Percentiles rank a stretch among this genome's conserved stretches.
Evolutionary conservation across 2,888 invertebrate species (phyloP).

Genomic region (Thereva unica): DNA sequence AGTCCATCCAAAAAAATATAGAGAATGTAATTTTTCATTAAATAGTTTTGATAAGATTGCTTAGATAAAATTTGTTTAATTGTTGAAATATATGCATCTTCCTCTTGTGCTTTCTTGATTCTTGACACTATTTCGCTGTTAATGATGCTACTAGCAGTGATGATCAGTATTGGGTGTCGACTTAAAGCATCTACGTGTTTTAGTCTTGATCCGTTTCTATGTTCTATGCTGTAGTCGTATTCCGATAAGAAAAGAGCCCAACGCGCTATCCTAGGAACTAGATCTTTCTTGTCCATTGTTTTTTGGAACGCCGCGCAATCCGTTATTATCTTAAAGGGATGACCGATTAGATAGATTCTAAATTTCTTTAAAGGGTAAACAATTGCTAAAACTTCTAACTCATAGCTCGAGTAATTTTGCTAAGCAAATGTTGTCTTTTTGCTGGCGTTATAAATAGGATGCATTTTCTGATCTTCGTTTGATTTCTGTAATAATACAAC

Average conservation of each 20-base stretch:
- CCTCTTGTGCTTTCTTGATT: neutral
- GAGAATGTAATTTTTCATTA: no score
- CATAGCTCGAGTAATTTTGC: constrained; percentile 47
- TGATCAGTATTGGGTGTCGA: constrained; percentile 36
- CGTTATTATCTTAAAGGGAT: constrained; percentile 46
- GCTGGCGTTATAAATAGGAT: constrained; percentile 44
- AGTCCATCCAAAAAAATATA: no score
- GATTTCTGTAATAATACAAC: constrained; percentile 44
- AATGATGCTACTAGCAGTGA: neutral
- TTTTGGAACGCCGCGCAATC: no score
- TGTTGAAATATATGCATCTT: no score
- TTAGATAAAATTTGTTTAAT: no score
- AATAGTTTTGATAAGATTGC: no score
- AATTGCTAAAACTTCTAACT: constrained; percentile 50
- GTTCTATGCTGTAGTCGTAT: constrained; percentile 39
- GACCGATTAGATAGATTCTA: constrained; percentile 47
- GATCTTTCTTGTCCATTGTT: constrained; percentile 45
- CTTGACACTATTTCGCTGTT: neutral
- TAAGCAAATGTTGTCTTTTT: constrained; percentile 46
- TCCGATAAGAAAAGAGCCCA: constrained; percentile 46
- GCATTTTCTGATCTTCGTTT: constrained; percentile 15
- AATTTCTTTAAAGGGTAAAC: constrained; percentile 48
- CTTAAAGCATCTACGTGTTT: constrained; percentile 43
- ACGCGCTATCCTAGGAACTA: constrained; percentile 43
- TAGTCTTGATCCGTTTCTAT: constrained; percentile 37